These are phyloP conservation scores for Pseudorhombus dupliciocellatus DNA, from an alignment of 2,113 vertebrate genomes.

Conservation along the genomic window DNA sequence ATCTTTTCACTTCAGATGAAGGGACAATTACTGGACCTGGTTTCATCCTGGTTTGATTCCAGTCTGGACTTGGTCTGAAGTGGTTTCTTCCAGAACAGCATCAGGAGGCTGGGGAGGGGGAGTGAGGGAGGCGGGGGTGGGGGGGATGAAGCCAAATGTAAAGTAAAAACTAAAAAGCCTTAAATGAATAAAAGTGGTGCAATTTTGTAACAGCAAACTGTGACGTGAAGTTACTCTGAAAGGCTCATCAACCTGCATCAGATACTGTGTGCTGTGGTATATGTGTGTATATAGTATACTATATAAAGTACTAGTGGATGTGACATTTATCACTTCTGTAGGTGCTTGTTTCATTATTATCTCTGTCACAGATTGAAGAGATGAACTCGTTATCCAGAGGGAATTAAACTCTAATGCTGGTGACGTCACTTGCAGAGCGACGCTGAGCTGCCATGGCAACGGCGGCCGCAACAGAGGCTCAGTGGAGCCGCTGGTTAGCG, in stretches of 20 bases:
- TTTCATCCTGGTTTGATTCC: too few relatives aligned
- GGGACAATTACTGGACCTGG: too few relatives aligned
- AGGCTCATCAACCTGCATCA: too few relatives aligned
- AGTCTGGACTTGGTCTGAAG: slow-evolving; percentile 19
- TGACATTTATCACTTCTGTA: too few relatives aligned
- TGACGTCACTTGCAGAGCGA: slow-evolving; percentile 5
- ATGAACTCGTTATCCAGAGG: background rate
- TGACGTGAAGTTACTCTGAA: slow-evolving; percentile 29
- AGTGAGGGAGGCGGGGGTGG: background rate
- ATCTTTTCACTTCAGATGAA: too few relatives aligned
- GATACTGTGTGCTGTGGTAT: too few relatives aligned
- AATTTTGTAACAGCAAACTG: slow-evolving; percentile 74
- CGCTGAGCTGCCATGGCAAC: slow-evolving; percentile 61
- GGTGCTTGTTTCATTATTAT: too few relatives aligned
- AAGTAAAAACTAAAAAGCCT: slow-evolving; percentile 78
- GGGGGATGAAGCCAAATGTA: slow-evolving; percentile 72
- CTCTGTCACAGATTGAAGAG: background rate
- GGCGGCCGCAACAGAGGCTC: background rate
- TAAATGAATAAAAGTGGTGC: slow-evolving; percentile 81
- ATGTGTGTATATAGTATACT: too few relatives aligned
- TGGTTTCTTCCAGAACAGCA: slow-evolving; percentile 54
- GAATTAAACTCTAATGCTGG: background rate
- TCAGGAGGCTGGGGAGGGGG: background rate
- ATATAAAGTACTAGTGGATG: too few relatives aligned
- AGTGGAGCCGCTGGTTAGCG: background rate